Evolutionary conservation across 2,888 invertebrate genomes (phyloP).

Genomic region (Spodoptera picta): DNA sequence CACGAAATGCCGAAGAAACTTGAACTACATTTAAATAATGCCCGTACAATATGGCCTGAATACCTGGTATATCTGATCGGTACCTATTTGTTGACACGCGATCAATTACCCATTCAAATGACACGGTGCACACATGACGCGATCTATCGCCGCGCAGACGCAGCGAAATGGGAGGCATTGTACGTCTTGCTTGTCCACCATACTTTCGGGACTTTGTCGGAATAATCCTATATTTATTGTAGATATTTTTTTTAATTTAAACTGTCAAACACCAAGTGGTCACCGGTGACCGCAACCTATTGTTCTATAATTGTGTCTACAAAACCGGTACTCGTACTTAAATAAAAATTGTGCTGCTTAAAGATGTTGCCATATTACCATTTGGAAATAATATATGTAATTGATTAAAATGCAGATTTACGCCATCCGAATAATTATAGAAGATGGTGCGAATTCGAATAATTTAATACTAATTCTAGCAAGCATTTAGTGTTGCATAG

Average conservation of each 20-base stretch:
- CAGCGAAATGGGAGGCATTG: conserved; percentile 63
- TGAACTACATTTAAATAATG: conserved; percentile 53
- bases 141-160: conserved; percentile 53
- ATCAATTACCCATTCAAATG: conserved; percentile 69
- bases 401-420: conserved; percentile 26
- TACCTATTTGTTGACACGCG: conserved; percentile 61
- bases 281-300: too few relatives aligned
- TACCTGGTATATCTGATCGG: conserved; percentile 56
- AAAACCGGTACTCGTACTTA: too few relatives aligned
- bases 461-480: conserved; percentile 24
- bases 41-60: conserved; percentile 59
- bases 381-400: conserved; percentile 14
- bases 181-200: conserved; percentile 47
- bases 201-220: conserved; percentile 6
- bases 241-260: not conserved
- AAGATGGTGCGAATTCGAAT: conserved; percentile 32
- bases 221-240: conserved; percentile 14
- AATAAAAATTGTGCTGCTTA: not conserved
- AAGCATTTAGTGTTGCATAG: conserved; percentile 25
- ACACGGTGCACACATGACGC: conserved; percentile 58
- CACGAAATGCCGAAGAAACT: conserved; percentile 39
- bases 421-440: conserved; percentile 25
- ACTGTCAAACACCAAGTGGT: too few relatives aligned
- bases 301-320: too few relatives aligned
- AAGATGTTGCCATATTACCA: not conserved